A percentile compares a stretch with the other conserved stretches of the same genome.
These are phyloP conservation scores for Rhinoraja longicauda DNA, from an alignment of 2,797 vertebrate genomes.

Conservation along the genomic window DNA sequence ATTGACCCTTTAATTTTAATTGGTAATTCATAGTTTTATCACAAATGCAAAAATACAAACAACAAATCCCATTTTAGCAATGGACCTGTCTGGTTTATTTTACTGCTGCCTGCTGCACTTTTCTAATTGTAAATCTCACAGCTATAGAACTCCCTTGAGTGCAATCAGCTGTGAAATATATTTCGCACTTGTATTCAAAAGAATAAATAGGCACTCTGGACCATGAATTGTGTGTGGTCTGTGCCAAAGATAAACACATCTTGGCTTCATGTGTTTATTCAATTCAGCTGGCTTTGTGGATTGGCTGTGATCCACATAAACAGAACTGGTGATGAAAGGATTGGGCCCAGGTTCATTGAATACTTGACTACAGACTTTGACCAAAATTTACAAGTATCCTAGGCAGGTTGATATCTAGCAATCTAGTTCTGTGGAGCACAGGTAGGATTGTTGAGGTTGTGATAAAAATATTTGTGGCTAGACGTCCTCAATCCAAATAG, in stretches of 20 bases:
- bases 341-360: neutral
- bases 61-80: neutral
- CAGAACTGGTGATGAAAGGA: neutral
- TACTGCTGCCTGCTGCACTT: neutral
- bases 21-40: neutral
- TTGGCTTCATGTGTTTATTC: slow-evolving; percentile 25
- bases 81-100: neutral
- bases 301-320: slow-evolving; percentile 19
- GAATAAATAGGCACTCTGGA: slow-evolving; percentile 7
- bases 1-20: neutral
- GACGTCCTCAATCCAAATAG: neutral
- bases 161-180: neutral
- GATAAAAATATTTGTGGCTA: neutral
- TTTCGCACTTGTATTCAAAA: slow-evolving; percentile 17
- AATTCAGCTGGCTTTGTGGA: neutral
- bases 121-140: neutral
- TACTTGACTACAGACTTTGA: neutral
- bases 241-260: slow-evolving; percentile 25
- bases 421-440: neutral
- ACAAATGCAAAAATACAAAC: neutral
- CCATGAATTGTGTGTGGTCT: slow-evolving; percentile 23
- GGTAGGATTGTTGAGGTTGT: neutral
- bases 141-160: neutral
- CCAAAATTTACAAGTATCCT: neutral
- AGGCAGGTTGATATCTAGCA: neutral